phyloP scores from a whole-genome alignment of 92 coral and sea anemone genomes.

The Metridium senile region DNA sequence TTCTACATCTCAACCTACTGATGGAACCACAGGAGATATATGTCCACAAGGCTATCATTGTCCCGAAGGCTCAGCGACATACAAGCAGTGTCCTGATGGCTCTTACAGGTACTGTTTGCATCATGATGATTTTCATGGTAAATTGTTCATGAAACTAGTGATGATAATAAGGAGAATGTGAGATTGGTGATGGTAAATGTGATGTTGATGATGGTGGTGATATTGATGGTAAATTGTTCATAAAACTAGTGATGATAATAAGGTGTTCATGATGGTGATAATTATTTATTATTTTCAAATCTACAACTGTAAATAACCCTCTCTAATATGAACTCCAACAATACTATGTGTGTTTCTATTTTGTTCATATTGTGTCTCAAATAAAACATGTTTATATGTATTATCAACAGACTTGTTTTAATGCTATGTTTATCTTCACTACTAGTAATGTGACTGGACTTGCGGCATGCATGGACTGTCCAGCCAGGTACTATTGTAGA shows the following conservation, averaged over 20 bases:
- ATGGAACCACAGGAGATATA: slow-evolving; percentile 81
- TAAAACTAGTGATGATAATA: background rate
- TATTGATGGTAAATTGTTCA: background rate
- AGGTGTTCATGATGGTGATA: no score
- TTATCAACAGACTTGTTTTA: background rate
- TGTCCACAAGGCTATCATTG: slow-evolving; percentile 87
- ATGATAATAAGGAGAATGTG: no score
- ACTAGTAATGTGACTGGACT: slow-evolving; percentile 91
- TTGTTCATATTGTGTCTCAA: no score
- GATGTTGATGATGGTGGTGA: slow-evolving; percentile 2
- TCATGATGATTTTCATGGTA: background rate
- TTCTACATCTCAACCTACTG: slow-evolving; percentile 77
- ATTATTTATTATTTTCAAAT: no score
- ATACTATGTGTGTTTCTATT: no score
- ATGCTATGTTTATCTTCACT: background rate
- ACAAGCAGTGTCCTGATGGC: slow-evolving; percentile 64
- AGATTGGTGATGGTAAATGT: no score
- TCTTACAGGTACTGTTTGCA: slow-evolving; percentile 68
- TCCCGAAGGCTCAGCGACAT: slow-evolving; percentile 68
- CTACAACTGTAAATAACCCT: no score
- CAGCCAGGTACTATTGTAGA: slow-evolving; percentile 77
- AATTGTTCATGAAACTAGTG: background rate
- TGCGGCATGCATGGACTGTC: slow-evolving; percentile 74
- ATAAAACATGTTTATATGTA: no score
- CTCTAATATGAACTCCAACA: no score